Conservation (phyloP, 2,888 invertebrate species). For the Gerris lacustris region DNA sequence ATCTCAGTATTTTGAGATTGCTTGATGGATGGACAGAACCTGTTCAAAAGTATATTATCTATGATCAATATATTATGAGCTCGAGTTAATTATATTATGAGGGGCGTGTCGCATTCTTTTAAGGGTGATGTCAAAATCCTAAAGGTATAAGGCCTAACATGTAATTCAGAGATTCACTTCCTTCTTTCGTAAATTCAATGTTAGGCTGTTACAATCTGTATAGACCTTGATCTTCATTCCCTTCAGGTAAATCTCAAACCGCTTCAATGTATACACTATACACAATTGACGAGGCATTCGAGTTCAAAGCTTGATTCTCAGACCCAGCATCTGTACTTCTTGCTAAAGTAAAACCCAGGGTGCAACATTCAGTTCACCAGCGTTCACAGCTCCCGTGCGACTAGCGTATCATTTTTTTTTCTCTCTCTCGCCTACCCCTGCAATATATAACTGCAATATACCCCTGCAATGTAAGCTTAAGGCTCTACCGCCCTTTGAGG, state of each 20-base stretch:
- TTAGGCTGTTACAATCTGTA: constrained; percentile 7
- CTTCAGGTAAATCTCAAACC: background rate
- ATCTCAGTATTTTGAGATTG: background rate
- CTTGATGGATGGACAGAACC: background rate
- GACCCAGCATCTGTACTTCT: background rate
- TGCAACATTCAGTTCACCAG: constrained; percentile 12
- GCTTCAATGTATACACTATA: background rate
- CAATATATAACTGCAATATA: too few relatives aligned
- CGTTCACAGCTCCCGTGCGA: too few relatives aligned
- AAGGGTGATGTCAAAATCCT: background rate
- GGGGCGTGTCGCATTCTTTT: constrained; percentile 11
- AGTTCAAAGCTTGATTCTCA: constrained; percentile 12
- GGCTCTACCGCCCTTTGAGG: too few relatives aligned
- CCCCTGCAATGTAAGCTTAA: too few relatives aligned
- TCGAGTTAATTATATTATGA: too few relatives aligned
- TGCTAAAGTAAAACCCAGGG: constrained; percentile 14
- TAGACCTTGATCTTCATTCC: constrained; percentile 5
- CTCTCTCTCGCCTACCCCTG: too few relatives aligned
- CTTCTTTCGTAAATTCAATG: constrained; percentile 4
- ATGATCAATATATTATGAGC: background rate
- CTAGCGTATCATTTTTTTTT: too few relatives aligned
- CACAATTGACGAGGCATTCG: constrained; percentile 2
- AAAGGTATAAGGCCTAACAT: background rate
- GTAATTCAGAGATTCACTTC: constrained; percentile 8
- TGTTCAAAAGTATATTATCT: background rate